phyloP scores from a whole-genome alignment of 2,888 invertebrate genomes.

The Gasteruption jaculator region DNA sequence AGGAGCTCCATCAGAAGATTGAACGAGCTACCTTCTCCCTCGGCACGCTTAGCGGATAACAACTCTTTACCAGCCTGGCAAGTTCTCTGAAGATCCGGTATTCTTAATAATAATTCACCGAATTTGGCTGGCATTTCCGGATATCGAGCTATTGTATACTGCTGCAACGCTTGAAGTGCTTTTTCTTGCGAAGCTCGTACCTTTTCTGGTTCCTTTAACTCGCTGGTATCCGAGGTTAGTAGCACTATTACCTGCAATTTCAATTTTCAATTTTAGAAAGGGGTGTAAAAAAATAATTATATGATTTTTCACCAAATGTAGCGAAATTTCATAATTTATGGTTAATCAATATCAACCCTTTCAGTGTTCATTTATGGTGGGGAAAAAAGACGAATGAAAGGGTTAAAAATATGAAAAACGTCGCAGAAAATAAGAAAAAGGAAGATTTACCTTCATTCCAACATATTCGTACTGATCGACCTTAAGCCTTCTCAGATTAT shows the following conservation, averaged over 20 bases:
- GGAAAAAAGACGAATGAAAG: too few relatives aligned
- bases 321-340: neutral
- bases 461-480: slow-evolving; percentile 96
- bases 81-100: slow-evolving; percentile 91
- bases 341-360: neutral
- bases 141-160: slow-evolving; percentile 87
- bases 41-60: slow-evolving; percentile 79
- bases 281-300: neutral
- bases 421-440: too few relatives aligned
- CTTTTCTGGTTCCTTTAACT: slow-evolving; percentile 88
- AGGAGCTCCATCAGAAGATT: slow-evolving; percentile 94
- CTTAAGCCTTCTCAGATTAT: slow-evolving; percentile 81
- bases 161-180: slow-evolving; percentile 85
- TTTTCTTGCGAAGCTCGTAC: slow-evolving; percentile 92
- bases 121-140: slow-evolving; percentile 93
- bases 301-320: neutral
- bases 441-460: slow-evolving; percentile 89
- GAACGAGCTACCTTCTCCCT: slow-evolving; percentile 78
- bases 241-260: slow-evolving; percentile 44
- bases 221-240: slow-evolving; percentile 73
- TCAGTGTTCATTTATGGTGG: neutral
- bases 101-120: slow-evolving; percentile 85
- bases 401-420: too few relatives aligned
- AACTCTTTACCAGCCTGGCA: slow-evolving; percentile 95
- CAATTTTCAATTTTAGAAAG: neutral